A percentile compares a stretch with the other conserved stretches of the same genome.
Evolutionary conservation across 1,140 invertebrate genomes (phyloP).

Genomic region (Microvelia longipes): DNA sequence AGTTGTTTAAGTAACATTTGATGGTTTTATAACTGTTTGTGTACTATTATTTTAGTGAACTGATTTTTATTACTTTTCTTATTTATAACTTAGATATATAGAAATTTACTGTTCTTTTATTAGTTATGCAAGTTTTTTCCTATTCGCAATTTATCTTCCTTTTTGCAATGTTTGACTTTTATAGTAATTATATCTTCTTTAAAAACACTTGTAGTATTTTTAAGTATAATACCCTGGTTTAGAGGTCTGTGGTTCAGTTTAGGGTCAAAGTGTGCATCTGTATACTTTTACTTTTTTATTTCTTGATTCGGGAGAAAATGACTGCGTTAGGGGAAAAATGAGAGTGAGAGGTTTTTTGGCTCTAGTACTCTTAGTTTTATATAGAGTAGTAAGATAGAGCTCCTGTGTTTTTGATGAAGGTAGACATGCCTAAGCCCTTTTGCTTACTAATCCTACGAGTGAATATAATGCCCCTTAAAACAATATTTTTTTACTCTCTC

Average conservation of each 20-base stretch:
- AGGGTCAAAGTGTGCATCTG: neutral
- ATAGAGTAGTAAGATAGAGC: too few relatives aligned
- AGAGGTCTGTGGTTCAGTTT: neutral
- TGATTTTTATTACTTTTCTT: too few relatives aligned
- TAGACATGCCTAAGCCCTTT: neutral
- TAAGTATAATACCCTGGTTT: neutral
- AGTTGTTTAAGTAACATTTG: neutral
- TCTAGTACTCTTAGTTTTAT: too few relatives aligned
- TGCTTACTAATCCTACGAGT: neutral
- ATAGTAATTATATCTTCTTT: too few relatives aligned
- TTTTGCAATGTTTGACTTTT: too few relatives aligned
- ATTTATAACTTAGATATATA: too few relatives aligned
- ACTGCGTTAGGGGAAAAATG: neutral
- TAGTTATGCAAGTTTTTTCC: too few relatives aligned
- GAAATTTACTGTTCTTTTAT: too few relatives aligned
- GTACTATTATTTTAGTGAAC: too few relatives aligned
- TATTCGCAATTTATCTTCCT: too few relatives aligned
- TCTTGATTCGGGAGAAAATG: neutral
- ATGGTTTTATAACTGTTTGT: neutral
- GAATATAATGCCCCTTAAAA: neutral
- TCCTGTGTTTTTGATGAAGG: neutral
- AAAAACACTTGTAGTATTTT: too few relatives aligned
- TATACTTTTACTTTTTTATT: neutral
- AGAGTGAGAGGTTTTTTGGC: neutral
- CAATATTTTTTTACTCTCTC: neutral